These are phyloP conservation scores for Delia radicum DNA, from an alignment of 1,140 invertebrate genomes.

Conservation along the genomic window DNA sequence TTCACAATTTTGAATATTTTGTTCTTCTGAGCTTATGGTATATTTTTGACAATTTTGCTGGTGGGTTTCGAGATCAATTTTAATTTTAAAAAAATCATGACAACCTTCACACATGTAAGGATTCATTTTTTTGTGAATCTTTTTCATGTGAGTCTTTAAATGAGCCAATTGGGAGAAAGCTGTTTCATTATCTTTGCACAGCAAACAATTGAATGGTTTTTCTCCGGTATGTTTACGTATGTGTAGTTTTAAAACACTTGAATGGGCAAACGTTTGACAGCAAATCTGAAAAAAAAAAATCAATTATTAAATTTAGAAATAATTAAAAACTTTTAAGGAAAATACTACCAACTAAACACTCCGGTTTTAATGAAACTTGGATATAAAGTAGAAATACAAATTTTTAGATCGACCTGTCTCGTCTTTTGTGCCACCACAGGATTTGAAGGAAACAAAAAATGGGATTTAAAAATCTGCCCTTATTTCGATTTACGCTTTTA, in stretches of 20 bases:
- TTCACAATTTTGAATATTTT: constrained; percentile 29
- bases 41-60: constrained; percentile 46
- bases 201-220: constrained; percentile 75
- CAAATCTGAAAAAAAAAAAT: constrained; percentile 61
- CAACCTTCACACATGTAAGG: constrained; percentile 72
- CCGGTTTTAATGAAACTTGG: no score
- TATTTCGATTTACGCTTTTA: no score
- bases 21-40: constrained; percentile 27
- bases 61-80: constrained; percentile 64
- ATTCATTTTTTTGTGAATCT: constrained; percentile 73
- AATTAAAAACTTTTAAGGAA: no score
- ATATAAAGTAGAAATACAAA: no score
- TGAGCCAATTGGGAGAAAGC: constrained; percentile 77
- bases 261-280: constrained; percentile 79
- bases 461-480: no score
- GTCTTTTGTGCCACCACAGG: no score
- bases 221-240: constrained; percentile 75
- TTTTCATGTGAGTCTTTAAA: constrained; percentile 79
- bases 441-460: no score
- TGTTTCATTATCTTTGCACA: constrained; percentile 65
- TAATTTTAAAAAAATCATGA: constrained; percentile 73
- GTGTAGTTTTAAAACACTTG: constrained; percentile 79
- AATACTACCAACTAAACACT: no score
- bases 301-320: background rate
- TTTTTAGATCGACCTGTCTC: no score